Evolutionary conservation across 2,113 vertebrate species (phyloP).

Genomic region (Lipotes vexillifer): DNA sequence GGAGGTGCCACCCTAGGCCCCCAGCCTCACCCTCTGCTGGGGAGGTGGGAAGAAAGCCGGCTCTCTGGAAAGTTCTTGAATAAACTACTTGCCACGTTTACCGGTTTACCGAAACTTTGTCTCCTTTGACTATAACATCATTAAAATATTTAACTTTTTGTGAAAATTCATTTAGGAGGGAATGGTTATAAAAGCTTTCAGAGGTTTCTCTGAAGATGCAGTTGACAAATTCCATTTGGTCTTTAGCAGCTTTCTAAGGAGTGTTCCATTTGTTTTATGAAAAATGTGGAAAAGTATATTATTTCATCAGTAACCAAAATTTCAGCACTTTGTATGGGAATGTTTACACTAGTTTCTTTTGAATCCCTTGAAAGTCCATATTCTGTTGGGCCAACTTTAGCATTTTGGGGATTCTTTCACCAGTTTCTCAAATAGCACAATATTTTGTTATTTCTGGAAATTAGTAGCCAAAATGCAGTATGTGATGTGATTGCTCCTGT

Average conservation of each 20-base stretch:
- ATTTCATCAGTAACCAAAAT: not conserved
- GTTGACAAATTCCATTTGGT: not conserved
- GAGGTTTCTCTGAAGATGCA: not conserved
- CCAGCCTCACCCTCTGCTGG: not conserved
- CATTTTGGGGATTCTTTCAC: not conserved
- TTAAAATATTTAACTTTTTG: not conserved
- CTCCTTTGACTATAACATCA: not conserved
- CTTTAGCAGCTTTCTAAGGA: not conserved
- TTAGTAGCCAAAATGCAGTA: not conserved
- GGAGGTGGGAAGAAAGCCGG: not conserved
- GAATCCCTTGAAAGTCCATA: not conserved
- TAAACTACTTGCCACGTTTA: not conserved
- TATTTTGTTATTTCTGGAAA: constrained; percentile 24
- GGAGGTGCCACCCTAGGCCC: not conserved
- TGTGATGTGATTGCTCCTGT: not conserved
- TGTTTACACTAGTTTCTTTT: not conserved
- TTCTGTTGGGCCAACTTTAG: not conserved
- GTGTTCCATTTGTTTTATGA: not conserved
- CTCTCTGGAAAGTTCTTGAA: not conserved
- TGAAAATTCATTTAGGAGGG: not conserved
- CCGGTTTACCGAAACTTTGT: not conserved
- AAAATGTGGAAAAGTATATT: not conserved
- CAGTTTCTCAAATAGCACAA: not conserved
- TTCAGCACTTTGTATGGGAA: not conserved
- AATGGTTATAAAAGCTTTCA: not conserved